Evolutionary conservation across 2,113 vertebrate genomes (phyloP), one percentile per base, ranked within the genome.

Genomic region (Isichthys henryi): DNA sequence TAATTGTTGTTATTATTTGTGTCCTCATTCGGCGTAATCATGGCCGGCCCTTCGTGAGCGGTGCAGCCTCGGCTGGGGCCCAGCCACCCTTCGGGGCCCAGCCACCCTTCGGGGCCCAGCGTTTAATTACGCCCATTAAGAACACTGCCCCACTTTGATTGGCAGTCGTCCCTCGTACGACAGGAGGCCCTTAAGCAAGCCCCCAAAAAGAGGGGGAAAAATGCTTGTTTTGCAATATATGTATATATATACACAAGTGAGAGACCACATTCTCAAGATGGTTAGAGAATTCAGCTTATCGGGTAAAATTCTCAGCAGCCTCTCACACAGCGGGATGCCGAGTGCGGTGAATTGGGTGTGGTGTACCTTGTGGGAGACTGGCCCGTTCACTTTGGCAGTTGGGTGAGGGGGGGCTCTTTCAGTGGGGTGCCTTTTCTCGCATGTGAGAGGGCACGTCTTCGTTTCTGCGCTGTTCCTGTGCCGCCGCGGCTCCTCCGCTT

Each of bases 71-170:
- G 88, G 88, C 89, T 90, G 91, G 91, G 92, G 82, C 89, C 90
- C 53, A 39, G 39, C 39, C 39, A 39, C 39, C 1, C 39, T 39
- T 39, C 52, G 90, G 90, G 92, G 84, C 89, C 90, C 50, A 80
- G 88, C 90, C 91, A 92, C 91, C 92, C 92, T 90, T 53, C 92
- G 89, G 93, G 90, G 90, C 91, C 62, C 91, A 92, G 90, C 89
- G 93, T 92, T 92, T 94, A 43, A 94, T 95, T 94, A 92, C 91
- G 93, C 93, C 91, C 35, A 5, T 80, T 80, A 80, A 19, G 35
- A 43, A 8, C 43, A 88, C 66, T 53, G 70, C 23, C 23, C 21
- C 21, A 90, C 90, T 93, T 86, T 92, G 62, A 70, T 31, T 70
- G 62, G 62, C 62, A 13, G 92, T 21, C 35, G 74, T 39, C 35